Base-by-base conservation (phyloP, 53 echinoderm and acorn worm species). In the Holothuria scabra region DNA sequence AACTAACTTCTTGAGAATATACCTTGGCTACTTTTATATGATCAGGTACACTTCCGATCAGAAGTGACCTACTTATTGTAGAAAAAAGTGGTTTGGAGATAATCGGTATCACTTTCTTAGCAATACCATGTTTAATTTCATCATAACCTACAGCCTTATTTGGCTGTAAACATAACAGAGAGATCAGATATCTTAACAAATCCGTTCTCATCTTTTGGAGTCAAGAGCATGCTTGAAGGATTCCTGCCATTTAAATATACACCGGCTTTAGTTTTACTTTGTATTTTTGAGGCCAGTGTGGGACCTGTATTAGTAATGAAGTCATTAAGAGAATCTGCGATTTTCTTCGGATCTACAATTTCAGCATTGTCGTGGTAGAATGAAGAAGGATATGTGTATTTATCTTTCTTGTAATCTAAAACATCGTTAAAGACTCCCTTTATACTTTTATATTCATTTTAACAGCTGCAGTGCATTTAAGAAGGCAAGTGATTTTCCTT, bases 371-470 rank as follows among this genome's bases (percentile, higher is more conserved):
- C 67, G 30, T 67, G 30, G 31, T 28, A 30, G 10, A 10, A 67
- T 34, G 32, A 67, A 29, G 30, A 29, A 29, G 28, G 67, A 34
- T 28, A 30, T 9, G 30, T 29, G 30, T 31, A 31, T 28, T 67
- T 67, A 67, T 8, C 67, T 67, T 67, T 67, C 28, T 25, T 67
- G 16, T 67, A 18, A 67, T 30, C 29, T 67, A 67, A 67, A 8
- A 26, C 67, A 29, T 28, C 67, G 28, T 67, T 67, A 10, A 67
- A 29, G 19, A 28, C 25, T 26, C 30, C 67, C 67, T 1, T 1
- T n/a, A 31, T 67, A 67, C 67, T 28, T 31, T 67, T 67, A 28
- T 29, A 31, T 29, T 67, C 66, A 66, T 67, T 67, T 67, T 67
- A 29, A 67, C 67, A 67, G 32, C 30, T 67, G 30, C n/a, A n/a